Evolutionary conservation across 1,140 invertebrate genomes (phyloP).

Genomic region (Heliothis virescens): DNA sequence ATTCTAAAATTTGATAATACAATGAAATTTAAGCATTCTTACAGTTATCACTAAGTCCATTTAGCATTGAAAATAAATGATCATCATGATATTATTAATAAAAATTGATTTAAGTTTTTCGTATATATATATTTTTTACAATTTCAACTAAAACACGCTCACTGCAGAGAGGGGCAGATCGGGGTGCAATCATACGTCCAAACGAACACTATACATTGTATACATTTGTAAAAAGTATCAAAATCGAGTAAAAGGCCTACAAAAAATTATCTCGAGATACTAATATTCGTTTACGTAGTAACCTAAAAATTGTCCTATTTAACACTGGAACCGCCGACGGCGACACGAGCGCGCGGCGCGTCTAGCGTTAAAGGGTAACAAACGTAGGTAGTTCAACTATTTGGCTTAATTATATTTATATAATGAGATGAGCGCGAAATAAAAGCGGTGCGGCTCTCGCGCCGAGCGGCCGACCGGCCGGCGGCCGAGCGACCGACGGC

Average conservation of each 20-base stretch:
- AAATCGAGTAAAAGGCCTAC: slow-evolving; percentile 86
- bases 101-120: slow-evolving; percentile 83
- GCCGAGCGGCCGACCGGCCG: slow-evolving; percentile 24
- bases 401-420: slow-evolving; percentile 85
- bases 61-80: slow-evolving; percentile 83
- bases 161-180: slow-evolving; percentile 62
- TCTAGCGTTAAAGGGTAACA: slow-evolving; percentile 74
- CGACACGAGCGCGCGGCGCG: slow-evolving; percentile 54
- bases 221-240: slow-evolving; percentile 87
- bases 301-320: slow-evolving; percentile 84
- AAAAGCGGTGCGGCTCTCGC: slow-evolving; percentile 69
- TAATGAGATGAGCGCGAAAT: slow-evolving; percentile 80
- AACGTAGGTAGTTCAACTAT: slow-evolving; percentile 82
- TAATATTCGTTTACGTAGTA: slow-evolving; percentile 84
- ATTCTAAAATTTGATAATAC: slow-evolving; percentile 82
- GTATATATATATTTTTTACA: slow-evolving; percentile 77
- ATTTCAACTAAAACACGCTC: slow-evolving; percentile 82
- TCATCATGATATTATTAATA: slow-evolving; percentile 82
- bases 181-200: slow-evolving; percentile 82
- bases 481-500: slow-evolving; percentile 48
- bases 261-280: slow-evolving; percentile 86
- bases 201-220: slow-evolving; percentile 86
- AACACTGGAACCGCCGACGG: slow-evolving; percentile 69
- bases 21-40: slow-evolving; percentile 84
- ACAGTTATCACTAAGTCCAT: slow-evolving; percentile 83